These are phyloP conservation scores for Poecilia latipinna DNA, from an alignment of 2,113 vertebrate genomes.

Conservation along the genomic window DNA sequence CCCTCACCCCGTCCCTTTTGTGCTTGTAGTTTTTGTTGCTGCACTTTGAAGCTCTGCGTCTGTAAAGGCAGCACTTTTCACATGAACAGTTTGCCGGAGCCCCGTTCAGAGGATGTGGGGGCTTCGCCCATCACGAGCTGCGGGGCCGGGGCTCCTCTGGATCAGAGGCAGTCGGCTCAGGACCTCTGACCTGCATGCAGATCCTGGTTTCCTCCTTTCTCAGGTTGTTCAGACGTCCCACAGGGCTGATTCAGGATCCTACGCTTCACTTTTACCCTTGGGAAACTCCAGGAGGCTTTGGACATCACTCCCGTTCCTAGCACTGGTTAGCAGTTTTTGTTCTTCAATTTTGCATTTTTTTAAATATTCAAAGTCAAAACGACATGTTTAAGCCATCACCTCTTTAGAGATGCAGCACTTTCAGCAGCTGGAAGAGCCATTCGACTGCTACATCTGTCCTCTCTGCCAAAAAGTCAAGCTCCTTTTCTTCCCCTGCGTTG, in stretches of 20 bases:
- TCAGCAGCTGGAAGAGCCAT: slow-evolving; percentile 25
- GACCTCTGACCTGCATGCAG: background rate
- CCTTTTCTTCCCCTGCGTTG: slow-evolving; percentile 4
- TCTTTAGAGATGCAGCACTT: slow-evolving; percentile 19
- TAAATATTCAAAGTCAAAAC: slow-evolving; percentile 3
- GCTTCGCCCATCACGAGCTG: background rate
- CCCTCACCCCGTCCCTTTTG: no score
- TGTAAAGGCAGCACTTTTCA: no score
- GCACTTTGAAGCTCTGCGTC: no score
- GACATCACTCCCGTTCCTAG: background rate
- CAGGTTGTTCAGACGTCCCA: no score
- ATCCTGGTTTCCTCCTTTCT: background rate
- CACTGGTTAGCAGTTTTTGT: background rate
- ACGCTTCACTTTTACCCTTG: background rate
- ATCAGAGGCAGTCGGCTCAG: background rate
- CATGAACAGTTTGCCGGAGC: background rate
- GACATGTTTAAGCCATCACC: slow-evolving; percentile 31
- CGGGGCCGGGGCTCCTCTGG: background rate
- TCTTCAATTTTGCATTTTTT: background rate
- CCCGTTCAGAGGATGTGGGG: background rate
- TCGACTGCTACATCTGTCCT: slow-evolving; percentile 22
- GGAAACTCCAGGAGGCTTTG: background rate
- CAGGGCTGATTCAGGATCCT: background rate
- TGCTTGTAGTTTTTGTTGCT: no score
- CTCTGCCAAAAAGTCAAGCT: slow-evolving; percentile 42